These are phyloP conservation scores for Busseola fusca DNA, from an alignment of 2,888 invertebrate species.

Conservation along the genomic window DNA sequence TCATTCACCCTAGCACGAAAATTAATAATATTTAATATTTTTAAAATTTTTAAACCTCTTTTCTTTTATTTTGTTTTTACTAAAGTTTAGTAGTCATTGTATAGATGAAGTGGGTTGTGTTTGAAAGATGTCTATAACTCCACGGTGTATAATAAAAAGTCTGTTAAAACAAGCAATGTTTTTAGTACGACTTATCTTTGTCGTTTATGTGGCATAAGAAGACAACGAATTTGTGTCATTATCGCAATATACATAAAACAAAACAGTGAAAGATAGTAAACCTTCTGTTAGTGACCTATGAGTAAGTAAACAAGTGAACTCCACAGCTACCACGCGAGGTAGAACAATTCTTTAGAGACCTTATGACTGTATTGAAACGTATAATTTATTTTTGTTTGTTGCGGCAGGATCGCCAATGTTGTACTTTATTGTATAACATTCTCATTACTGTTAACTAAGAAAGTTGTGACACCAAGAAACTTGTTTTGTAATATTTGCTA, in stretches of 20 bases:
- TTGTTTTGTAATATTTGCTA: neutral
- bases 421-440: neutral
- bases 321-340: neutral
- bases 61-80: too few species aligned
- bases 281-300: neutral
- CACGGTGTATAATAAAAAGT: neutral
- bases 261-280: neutral
- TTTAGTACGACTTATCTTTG: neutral
- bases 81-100: too few species aligned
- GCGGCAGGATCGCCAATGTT: neutral
- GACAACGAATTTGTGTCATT: too few species aligned
- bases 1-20: too few species aligned
- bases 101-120: too few species aligned
- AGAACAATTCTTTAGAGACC: conserved; percentile 2
- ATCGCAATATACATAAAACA: neutral
- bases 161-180: neutral
- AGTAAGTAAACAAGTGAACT: conserved; percentile 1
- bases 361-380: neutral
- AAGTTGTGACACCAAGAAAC: too few species aligned
- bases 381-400: neutral
- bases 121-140: too few species aligned
- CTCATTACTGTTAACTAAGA: neutral
- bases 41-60: too few species aligned
- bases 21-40: too few species aligned
- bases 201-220: too few species aligned